A percentile compares a stretch with the other conserved stretches of the same genome.
These are phyloP conservation scores for Entosphenus tridentatus DNA, from an alignment of 2,113 vertebrate genomes.

Conservation along the genomic window DNA sequence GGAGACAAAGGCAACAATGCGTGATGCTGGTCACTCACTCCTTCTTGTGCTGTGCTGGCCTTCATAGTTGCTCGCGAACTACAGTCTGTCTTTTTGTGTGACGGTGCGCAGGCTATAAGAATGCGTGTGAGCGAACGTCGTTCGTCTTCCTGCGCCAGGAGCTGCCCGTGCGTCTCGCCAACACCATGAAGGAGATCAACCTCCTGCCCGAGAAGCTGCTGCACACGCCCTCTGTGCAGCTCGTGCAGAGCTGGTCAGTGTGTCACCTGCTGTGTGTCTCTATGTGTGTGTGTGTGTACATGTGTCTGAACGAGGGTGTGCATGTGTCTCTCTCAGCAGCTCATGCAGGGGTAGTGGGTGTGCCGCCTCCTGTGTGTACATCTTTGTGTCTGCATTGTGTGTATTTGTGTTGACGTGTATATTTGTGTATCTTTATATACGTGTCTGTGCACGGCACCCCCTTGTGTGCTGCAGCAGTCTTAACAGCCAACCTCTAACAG, in stretches of 20 bases:
- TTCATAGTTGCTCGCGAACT: too few relatives aligned
- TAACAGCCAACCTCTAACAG: too few relatives aligned
- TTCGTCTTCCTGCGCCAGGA: slow-evolving; percentile 81
- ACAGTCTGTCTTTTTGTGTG: not conserved
- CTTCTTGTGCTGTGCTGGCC: too few relatives aligned
- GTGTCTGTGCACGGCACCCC: not conserved
- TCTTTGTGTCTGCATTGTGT: not conserved
- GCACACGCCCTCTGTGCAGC: slow-evolving; percentile 57
- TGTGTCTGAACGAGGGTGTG: not conserved
- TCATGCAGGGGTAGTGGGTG: not conserved
- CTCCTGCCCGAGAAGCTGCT: slow-evolving; percentile 74
- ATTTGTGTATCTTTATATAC: not conserved
- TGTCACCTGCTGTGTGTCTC: too few relatives aligned
- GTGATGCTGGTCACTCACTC: too few relatives aligned
- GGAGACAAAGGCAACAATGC: too few relatives aligned
- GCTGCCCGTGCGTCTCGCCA: slow-evolving; percentile 66
- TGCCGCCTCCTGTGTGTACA: not conserved
- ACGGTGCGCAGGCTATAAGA: slow-evolving; percentile 43
- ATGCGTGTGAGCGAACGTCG: slow-evolving; percentile 81
- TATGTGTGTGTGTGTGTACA: not conserved
- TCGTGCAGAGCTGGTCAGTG: slow-evolving; percentile 77
- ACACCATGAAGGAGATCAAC: slow-evolving; percentile 94
- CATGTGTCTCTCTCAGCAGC: not conserved
- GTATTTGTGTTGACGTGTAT: not conserved
- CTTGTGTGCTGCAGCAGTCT: too few relatives aligned